phyloP scores from a whole-genome alignment of 1,140 invertebrate genomes.

The Rhagoletis pomonella region DNA sequence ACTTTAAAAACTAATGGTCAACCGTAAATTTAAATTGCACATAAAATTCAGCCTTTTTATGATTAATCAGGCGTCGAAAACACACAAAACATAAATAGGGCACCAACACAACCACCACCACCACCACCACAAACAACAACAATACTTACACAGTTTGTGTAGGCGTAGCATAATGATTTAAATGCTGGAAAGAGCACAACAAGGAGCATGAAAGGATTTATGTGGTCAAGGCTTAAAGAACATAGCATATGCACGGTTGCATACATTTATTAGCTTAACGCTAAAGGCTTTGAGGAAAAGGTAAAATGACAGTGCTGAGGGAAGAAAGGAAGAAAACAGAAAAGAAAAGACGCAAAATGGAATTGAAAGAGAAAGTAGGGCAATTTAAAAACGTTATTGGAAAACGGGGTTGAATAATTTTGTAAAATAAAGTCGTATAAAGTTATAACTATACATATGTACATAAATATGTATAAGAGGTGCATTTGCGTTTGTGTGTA shows the following conservation, averaged over 20 bases:
- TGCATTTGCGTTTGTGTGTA: background rate
- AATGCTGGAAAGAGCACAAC: background rate
- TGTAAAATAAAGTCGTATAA: background rate
- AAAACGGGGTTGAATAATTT: conserved; percentile 38
- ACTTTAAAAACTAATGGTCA: conserved; percentile 40
- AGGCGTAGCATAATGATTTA: conserved; percentile 36
- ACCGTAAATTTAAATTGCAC: conserved; percentile 31
- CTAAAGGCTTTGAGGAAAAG: background rate
- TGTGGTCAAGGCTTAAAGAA: conserved; percentile 1
- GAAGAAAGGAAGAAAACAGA: background rate
- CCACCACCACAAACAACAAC: too few species aligned
- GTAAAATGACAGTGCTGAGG: background rate
- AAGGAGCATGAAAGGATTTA: conserved; percentile 12
- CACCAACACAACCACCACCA: too few species aligned
- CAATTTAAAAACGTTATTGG: conserved; percentile 5
- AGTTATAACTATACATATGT: background rate
- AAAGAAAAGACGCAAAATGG: background rate
- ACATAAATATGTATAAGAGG: too few species aligned
- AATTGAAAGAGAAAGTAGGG: too few species aligned
- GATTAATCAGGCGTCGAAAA: conserved; percentile 44
- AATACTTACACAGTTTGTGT: background rate
- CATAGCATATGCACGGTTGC: background rate
- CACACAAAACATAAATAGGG: conserved; percentile 27
- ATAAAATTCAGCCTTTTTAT: conserved; percentile 37
- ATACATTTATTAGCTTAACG: background rate